A percentile compares a stretch with the other conserved stretches of the same genome.
Conservation (phyloP, 2,797 vertebrate genomes). For the Tachyglossus aculeatus region DNA sequence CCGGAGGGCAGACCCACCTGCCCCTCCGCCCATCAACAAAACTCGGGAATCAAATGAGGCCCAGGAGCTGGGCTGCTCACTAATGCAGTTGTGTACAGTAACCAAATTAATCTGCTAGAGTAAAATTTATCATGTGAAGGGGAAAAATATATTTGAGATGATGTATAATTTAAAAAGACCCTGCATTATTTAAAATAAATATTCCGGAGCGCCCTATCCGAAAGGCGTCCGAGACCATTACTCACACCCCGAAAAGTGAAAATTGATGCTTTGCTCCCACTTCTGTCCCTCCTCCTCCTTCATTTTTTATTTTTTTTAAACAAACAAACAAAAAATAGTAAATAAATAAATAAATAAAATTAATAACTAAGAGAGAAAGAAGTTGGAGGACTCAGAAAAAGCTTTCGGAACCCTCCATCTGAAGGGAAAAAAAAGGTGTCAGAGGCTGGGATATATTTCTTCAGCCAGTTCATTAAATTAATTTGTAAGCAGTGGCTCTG, state of each 20-base stretch:
- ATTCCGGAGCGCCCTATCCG: conserved; percentile 53
- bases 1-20: conserved; percentile 31
- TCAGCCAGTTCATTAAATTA: conserved; percentile 99
- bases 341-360: conserved; percentile 71
- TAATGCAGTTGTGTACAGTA: conserved; percentile 43
- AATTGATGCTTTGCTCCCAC: conserved; percentile 56
- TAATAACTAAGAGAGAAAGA: conserved; percentile 50
- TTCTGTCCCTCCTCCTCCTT: conserved; percentile 24
- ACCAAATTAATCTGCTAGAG: conserved; percentile 69
- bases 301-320: conserved; percentile 20
- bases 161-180: conserved; percentile 75
- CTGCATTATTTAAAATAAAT: conserved; percentile 73
- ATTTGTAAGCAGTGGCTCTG: conserved; percentile 96
- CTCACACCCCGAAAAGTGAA: conserved; percentile 62
- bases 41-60: background rate
- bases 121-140: conserved; percentile 74
- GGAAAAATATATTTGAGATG: conserved; percentile 68
- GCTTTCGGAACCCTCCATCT: conserved; percentile 61
- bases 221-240: conserved; percentile 62
- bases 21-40: conserved; percentile 24
- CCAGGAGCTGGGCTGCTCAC: conserved; percentile 34
- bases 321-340: conserved; percentile 52
- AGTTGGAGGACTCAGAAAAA: conserved; percentile 62
- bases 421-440: conserved; percentile 71
- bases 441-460: conserved; percentile 89